Conservation (phyloP, 2,888 invertebrate genomes). For the Drosophila eohydei region DNA sequence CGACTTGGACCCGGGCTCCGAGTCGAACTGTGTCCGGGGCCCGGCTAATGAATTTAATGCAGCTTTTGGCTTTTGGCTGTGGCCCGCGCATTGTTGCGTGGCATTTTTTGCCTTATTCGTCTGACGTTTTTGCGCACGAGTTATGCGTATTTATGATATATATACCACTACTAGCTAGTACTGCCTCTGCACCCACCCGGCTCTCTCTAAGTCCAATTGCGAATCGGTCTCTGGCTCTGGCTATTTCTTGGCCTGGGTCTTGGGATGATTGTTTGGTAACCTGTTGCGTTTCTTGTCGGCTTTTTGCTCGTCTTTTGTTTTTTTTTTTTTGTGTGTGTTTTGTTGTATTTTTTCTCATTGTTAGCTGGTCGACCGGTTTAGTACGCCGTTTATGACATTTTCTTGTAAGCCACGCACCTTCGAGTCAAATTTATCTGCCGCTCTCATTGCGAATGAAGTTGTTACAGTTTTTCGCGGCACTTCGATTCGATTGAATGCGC, state of each 20-base stretch:
- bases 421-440: conserved; percentile 71
- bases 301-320: conserved; percentile 59
- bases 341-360: conserved; percentile 30
- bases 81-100: conserved; percentile 67
- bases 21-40: conserved; percentile 35
- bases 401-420: conserved; percentile 80
- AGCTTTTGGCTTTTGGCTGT: conserved; percentile 64
- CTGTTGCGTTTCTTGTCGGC: conserved; percentile 76
- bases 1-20: conserved; percentile 2
- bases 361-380: conserved; percentile 51
- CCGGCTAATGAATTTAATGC: conserved; percentile 78
- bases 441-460: conserved; percentile 74
- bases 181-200: conserved; percentile 11
- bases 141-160: conserved; percentile 82
- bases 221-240: conserved; percentile 22
- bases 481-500: conserved; percentile 35
- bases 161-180: conserved; percentile 32
- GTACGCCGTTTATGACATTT: conserved; percentile 71
- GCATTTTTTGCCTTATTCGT: conserved; percentile 77
- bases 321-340: conserved; percentile 6
- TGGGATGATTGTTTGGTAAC: conserved; percentile 69
- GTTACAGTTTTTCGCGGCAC: conserved; percentile 68
- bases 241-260: conserved; percentile 17
- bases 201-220: conserved; percentile 6
- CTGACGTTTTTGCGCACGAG: conserved; percentile 80